Evolutionary conservation across 2,113 vertebrate genomes (phyloP).

Genomic region (Rhinogobius similis): DNA sequence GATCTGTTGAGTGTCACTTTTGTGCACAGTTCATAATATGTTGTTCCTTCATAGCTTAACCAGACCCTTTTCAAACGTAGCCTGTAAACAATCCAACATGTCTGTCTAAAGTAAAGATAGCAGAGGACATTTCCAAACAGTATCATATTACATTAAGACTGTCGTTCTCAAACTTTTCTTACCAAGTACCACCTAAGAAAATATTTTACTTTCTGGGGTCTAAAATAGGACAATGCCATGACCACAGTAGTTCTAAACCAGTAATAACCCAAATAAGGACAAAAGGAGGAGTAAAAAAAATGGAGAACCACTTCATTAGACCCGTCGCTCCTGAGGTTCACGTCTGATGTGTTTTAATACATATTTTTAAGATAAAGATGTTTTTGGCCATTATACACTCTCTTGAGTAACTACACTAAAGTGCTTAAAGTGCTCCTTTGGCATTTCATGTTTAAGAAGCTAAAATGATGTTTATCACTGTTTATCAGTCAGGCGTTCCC

Average conservation of each 20-base stretch:
- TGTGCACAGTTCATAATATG: not conserved
- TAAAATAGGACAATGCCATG: not conserved
- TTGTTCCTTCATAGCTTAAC: not conserved
- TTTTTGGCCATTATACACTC: too few relatives aligned
- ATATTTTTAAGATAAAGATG: too few relatives aligned
- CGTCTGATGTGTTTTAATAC: too few relatives aligned
- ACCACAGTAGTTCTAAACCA: not conserved
- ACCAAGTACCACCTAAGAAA: not conserved
- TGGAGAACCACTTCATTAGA: too few relatives aligned
- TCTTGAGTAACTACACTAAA: too few relatives aligned
- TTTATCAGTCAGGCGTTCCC: too few relatives aligned
- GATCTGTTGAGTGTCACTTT: constrained; percentile 1
- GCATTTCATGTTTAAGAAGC: too few relatives aligned
- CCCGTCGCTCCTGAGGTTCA: too few relatives aligned
- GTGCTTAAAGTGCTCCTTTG: too few relatives aligned
- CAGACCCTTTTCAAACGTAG: not conserved
- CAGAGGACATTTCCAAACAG: not conserved
- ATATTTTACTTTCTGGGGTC: not conserved
- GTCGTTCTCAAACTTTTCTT: not conserved
- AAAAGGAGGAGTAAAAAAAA: too few relatives aligned
- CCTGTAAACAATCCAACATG: not conserved
- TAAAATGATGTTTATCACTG: too few relatives aligned
- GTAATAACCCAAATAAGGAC: too few relatives aligned
- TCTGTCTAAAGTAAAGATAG: not conserved
- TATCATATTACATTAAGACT: not conserved